Evolutionary conservation across 2,113 vertebrate species (phyloP), one percentile per base, ranked within the genome.

Genomic region (Alces alces): DNA sequence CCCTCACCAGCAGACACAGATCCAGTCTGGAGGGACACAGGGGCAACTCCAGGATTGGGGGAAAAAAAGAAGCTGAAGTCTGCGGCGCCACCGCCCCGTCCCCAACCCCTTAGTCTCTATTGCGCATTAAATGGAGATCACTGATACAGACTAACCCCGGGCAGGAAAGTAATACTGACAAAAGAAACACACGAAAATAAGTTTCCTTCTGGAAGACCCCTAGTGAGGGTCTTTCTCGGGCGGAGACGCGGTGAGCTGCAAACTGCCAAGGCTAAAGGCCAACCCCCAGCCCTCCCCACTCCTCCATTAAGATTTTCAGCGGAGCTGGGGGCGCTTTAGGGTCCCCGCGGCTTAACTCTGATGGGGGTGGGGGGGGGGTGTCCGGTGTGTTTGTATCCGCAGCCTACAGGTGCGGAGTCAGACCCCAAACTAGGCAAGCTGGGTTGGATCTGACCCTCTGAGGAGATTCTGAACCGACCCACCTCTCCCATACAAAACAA

Each of bases 401-500:
- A 95, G 57, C 57, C 60, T 66, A 91, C 96, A 97, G 96, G 97
- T 95, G 93, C 94, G 33, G 11, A 83, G 61, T 45, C 87, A 73
- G 79, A 82, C 28, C 91, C 4, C 50, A 61, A 55, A 91, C 50
- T 5, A 54, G 64, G 80, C 90, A 92, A 80, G 50, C 66, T 45
- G 66, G 79, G 17, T 30, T 55, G 55, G 52, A 36, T 88, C 64
- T 21, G 86, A 64, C 76, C 39, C 82, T 85, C 80, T 54, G 60
- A 0, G 1, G 9, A 91, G 87, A 86, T 86, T 50, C 36, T 36
- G 60, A 73, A 73, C 39, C 60, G 70, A 87, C 84, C 82, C 92
- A 61, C 76, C 21, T 92, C 86, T 43, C 79, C n/a, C 12, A 47
- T 43, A n/a, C 94, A 86, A 95, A 96, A 97, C 90, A 96, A 96